A percentile compares a stretch with the other conserved stretches of the same genome.
phyloP scores from a whole-genome alignment of 2,888 invertebrate species.

The Drosophila nr. medialis region DNA sequence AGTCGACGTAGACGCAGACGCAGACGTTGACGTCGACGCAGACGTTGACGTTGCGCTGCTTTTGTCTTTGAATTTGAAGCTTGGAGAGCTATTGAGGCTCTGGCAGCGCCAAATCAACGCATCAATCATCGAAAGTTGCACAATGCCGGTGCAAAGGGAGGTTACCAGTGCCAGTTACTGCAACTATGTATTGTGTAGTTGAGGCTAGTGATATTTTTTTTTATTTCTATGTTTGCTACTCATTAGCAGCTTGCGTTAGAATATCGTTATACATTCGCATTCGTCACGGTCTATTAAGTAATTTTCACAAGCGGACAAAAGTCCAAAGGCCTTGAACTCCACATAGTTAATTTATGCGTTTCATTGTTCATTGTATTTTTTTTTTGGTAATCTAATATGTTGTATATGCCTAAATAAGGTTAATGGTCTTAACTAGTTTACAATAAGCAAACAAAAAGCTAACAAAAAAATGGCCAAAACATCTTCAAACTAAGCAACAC shows the following conservation, averaged over 20 bases:
- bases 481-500: constrained; percentile 47
- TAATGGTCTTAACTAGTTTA: constrained; percentile 65
- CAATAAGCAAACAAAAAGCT: constrained; percentile 58
- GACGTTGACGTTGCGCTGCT: constrained; percentile 3
- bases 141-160: constrained; percentile 47
- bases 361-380: background rate
- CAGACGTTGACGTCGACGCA: background rate
- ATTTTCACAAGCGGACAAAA: constrained; percentile 49
- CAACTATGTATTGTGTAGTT: constrained; percentile 22
- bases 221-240: constrained; percentile 9
- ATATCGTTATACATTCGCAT: constrained; percentile 29
- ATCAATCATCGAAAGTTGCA: constrained; percentile 71
- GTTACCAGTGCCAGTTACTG: constrained; percentile 40
- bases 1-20: constrained; percentile 14
- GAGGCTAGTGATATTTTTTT: background rate
- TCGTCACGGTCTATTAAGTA: constrained; percentile 31
- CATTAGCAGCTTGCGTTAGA: constrained; percentile 49
- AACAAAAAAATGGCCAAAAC: constrained; percentile 32
- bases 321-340: constrained; percentile 67
- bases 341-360: constrained; percentile 14
- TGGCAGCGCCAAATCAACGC: constrained; percentile 65
- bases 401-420: constrained; percentile 64
- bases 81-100: constrained; percentile 63
- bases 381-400: constrained; percentile 41
- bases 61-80: constrained; percentile 57